Percentiles rank a stretch among this genome's conserved stretches.
Conservation (phyloP, 2,113 vertebrate genomes). For the Nothobranchius furzeri region DNA sequence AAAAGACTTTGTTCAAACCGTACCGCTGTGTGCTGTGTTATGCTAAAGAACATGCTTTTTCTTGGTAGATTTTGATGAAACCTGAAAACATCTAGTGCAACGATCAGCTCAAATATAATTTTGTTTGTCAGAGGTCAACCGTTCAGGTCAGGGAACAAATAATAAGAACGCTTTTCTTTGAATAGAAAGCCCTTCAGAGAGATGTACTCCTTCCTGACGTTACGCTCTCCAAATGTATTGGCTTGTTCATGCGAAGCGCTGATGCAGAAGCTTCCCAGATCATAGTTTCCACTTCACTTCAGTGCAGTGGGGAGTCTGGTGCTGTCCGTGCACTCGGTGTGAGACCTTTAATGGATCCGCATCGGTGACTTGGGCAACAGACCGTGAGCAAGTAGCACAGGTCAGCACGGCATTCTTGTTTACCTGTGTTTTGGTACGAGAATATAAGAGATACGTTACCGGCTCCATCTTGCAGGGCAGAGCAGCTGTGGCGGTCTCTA, state of each 20-base stretch:
- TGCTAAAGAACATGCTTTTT: too few species aligned
- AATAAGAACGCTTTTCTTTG: not conserved
- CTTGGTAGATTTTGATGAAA: not conserved
- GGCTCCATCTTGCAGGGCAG: conserved; percentile 70
- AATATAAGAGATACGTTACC: conserved; percentile 51
- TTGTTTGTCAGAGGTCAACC: conserved; percentile 5
- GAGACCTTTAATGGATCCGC: conserved; percentile 42
- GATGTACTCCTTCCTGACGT: not conserved
- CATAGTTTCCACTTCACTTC: conserved; percentile 45
- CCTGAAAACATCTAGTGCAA: not conserved
- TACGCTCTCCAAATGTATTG: not conserved
- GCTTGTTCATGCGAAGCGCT: conserved; percentile 8
- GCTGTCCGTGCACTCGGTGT: conserved; percentile 34
- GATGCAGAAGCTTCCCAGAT: conserved; percentile 39
- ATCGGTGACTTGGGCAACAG: conserved; percentile 39
- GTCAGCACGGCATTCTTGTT: conserved; percentile 10
- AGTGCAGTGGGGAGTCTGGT: conserved; percentile 18
- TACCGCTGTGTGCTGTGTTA: too few species aligned
- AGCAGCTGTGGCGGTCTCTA: conserved; percentile 71
- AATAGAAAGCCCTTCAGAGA: not conserved
- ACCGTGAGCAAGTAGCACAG: conserved; percentile 20
- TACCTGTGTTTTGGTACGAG: not conserved
- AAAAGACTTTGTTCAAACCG: too few species aligned
- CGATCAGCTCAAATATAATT: not conserved
- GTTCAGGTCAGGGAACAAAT: not conserved